Base-by-base conservation (phyloP, 37 sponge, comb jelly and placozoan genomes). In the Petrosia ficiformis region DNA sequence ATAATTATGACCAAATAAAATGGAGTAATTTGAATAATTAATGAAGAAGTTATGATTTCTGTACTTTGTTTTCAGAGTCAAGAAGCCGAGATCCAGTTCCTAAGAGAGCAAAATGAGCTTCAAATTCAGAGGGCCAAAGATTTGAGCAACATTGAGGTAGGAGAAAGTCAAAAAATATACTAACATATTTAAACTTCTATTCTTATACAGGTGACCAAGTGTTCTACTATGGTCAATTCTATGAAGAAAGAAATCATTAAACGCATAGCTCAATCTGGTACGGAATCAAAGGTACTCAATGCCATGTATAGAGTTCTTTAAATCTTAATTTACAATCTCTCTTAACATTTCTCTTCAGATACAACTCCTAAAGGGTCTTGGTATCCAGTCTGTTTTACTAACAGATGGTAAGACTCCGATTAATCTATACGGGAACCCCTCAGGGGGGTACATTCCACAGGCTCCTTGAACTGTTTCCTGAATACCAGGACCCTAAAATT, bases 361-460 rank as follows among this genome's bases (percentile, higher is more conserved):
- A 36, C 67, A 41, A 19, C 28, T 92, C 81, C 66, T 92, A 36
- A 59, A 66, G 30, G 70, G 80, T 31, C 93, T 92, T 1, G 93
- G 93, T 0, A 43, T 92, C 14, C 72, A 87, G 84, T 84, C 78
- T 35, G 59, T 75, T 0, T 63, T 92, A 25, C 44, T 88, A 33
- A 92, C 93, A 30, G 93, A 92, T 77, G 93, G 89, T 21, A 74
- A 88, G 44, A 92, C 77, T 28, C 90, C 90, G 2, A 31, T 92
- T 68, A 88, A 92, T 70, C 40, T 92, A 26, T 87, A 77, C 67
- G 76, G 75, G 42, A 43, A 67, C 22, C 41, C 91, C 35, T n/a
- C 63, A 1, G 81, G 72, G 1, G 39, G 26, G 44, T 71, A 71
- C 16, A 16, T 48, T 16, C 10, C 54, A 19, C 54, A 48, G n/a